Conservation (phyloP, 2,888 invertebrate genomes). For the Rotaria macrura region DNA sequence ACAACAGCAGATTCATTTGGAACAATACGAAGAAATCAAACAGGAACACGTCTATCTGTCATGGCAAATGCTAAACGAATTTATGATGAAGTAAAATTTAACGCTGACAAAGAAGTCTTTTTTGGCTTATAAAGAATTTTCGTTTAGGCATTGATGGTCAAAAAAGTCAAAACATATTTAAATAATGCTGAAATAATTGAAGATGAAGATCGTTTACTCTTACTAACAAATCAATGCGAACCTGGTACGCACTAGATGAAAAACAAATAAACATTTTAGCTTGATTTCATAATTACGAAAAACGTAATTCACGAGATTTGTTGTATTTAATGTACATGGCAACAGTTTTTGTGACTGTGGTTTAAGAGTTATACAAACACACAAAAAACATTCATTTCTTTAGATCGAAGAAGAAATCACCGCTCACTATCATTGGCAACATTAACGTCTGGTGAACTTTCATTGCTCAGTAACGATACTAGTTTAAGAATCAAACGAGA, state of each 20-base stretch:
- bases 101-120: no score
- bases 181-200: conserved; percentile 71
- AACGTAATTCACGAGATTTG: background rate
- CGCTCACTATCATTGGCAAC: background rate
- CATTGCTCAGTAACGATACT: background rate
- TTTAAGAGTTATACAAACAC: no score
- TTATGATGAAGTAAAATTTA: conserved; percentile 68
- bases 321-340: no score
- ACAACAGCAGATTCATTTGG: conserved; percentile 38
- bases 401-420: background rate
- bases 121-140: background rate
- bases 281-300: background rate
- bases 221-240: conserved; percentile 8
- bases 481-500: no score
- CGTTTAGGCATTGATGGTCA: conserved; percentile 77
- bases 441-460: background rate
- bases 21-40: conserved; percentile 36
- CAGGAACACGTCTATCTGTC: conserved; percentile 59
- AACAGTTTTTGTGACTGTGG: no score
- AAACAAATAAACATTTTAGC: background rate
- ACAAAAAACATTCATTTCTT: background rate
- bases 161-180: conserved; percentile 86
- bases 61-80: conserved; percentile 87
- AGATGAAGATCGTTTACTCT: conserved; percentile 72
- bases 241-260: background rate